Evolutionary conservation across 2,113 vertebrate species (phyloP).

Genomic region (Agapornis roseicollis): DNA sequence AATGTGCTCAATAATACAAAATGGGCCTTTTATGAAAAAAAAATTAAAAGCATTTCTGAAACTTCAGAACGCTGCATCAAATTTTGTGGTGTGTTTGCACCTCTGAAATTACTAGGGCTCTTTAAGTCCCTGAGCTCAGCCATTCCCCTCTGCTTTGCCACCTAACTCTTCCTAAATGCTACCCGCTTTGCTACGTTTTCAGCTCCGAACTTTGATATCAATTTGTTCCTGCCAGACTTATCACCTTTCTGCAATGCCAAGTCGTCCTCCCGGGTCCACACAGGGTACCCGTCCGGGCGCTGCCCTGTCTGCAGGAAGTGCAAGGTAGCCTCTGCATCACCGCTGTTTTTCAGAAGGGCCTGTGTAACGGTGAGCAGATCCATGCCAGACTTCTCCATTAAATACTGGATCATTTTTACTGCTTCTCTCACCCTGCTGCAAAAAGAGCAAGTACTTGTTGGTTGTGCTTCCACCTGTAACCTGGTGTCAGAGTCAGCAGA

Average conservation of each 20-base stretch:
- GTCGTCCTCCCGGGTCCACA: constrained; percentile 79
- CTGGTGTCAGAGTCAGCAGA: too few species aligned
- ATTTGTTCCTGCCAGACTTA: constrained; percentile 21
- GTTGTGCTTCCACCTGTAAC: too few species aligned
- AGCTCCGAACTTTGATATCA: constrained; percentile 76
- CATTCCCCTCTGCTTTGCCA: background rate
- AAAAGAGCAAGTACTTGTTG: too few species aligned
- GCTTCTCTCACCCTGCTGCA: background rate
- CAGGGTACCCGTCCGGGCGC: constrained; percentile 70
- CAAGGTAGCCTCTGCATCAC: too few species aligned
- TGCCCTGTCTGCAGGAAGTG: too few species aligned
- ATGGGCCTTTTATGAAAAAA: background rate
- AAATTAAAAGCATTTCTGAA: background rate
- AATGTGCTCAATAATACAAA: background rate
- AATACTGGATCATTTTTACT: constrained; percentile 70
- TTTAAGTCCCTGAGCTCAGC: background rate
- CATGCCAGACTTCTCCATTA: constrained; percentile 81
- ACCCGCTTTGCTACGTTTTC: constrained; percentile 76
- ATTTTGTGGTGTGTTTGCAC: background rate
- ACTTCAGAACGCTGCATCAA: background rate
- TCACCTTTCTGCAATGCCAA: constrained; percentile 72
- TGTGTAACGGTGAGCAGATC: constrained; percentile 80
- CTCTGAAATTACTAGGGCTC: background rate
- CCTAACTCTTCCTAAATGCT: constrained; percentile 73
- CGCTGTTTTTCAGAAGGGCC: too few species aligned